phyloP scores from a whole-genome alignment of 35 echinoderm and acorn worm genomes.

The Apostichopus japonicus region DNA sequence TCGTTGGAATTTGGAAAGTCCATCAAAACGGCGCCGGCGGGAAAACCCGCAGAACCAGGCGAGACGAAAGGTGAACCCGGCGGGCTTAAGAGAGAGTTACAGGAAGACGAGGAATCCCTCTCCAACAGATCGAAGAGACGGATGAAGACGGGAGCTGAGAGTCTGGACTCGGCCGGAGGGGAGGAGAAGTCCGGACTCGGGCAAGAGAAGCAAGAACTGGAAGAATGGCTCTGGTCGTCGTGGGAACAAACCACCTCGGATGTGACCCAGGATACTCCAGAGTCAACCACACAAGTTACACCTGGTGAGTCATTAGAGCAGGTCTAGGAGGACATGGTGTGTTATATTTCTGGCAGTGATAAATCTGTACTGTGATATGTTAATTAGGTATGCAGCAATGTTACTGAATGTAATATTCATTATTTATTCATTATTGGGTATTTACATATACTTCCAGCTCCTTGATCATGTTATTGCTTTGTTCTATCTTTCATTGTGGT shows the following conservation, averaged over 20 bases:
- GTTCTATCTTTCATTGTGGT: too few species aligned
- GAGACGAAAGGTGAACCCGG: neutral
- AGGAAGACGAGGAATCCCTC: neutral
- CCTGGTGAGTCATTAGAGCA: neutral
- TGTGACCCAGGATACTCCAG: slow-evolving; percentile 8
- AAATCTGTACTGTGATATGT: too few species aligned
- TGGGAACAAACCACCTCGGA: neutral
- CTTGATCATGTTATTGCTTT: too few species aligned
- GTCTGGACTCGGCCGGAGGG: neutral
- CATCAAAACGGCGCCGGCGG: neutral
- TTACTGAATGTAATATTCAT: too few species aligned
- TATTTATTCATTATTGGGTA: too few species aligned
- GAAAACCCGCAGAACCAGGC: neutral
- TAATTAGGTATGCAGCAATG: too few species aligned
- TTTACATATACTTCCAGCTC: too few species aligned
- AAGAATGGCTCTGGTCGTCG: slow-evolving; percentile 43
- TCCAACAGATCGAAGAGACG: neutral
- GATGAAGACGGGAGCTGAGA: slow-evolving; percentile 16
- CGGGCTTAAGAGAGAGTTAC: neutral
- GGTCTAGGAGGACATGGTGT: neutral
- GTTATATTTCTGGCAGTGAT: too few species aligned
- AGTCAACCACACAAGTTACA: neutral
- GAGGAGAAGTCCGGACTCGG: neutral
- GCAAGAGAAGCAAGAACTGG: slow-evolving; percentile 19
- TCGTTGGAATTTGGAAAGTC: neutral